A percentile compares a stretch with the other conserved stretches of the same genome.
Evolutionary conservation across 2,888 invertebrate species (phyloP).

Genomic region (Lasioglossum lativentre): DNA sequence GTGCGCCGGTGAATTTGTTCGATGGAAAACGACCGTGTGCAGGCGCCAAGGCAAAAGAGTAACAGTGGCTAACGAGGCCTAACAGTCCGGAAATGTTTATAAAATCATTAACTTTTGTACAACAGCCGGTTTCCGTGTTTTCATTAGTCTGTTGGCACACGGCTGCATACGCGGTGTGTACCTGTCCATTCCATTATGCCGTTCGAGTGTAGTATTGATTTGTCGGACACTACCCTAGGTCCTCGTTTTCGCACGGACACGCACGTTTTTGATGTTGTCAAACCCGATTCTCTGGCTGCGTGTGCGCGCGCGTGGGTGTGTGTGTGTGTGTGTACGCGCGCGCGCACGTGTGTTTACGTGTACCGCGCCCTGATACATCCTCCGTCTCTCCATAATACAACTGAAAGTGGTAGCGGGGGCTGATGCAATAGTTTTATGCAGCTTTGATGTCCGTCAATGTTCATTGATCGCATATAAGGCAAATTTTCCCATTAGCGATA

Average conservation of each 20-base stretch:
- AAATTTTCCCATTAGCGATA: constrained; percentile 6
- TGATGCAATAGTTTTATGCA: constrained; percentile 45
- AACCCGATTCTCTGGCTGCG: neutral
- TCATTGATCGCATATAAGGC: constrained; percentile 20
- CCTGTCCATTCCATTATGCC: constrained; percentile 62
- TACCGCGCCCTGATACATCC: constrained; percentile 20
- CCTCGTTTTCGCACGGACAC: constrained; percentile 45
- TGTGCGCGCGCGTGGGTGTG: neutral
- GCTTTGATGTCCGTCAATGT: constrained; percentile 22
- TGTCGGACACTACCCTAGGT: constrained; percentile 43
- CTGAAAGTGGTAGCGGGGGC: constrained; percentile 36
- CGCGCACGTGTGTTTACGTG: neutral
- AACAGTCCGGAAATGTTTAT: constrained; percentile 57
- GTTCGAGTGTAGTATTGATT: constrained; percentile 65
- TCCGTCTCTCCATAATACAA: constrained; percentile 24
- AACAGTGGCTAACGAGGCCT: constrained; percentile 53
- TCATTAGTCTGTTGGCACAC: constrained; percentile 58
- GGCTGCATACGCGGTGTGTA: constrained; percentile 44
- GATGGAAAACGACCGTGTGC: constrained; percentile 27
- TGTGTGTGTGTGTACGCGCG: neutral
- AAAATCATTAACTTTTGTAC: constrained; percentile 67
- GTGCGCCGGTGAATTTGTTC: constrained; percentile 7
- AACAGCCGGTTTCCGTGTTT: constrained; percentile 54
- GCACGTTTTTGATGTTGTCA: constrained; percentile 60
- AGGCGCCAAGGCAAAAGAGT: neutral